Evolutionary conservation across 30 jellyfish, hydroid and myxozoan species (phyloP), one percentile per base, ranked within the genome.

Genomic region (Cassiopea andromeda): DNA sequence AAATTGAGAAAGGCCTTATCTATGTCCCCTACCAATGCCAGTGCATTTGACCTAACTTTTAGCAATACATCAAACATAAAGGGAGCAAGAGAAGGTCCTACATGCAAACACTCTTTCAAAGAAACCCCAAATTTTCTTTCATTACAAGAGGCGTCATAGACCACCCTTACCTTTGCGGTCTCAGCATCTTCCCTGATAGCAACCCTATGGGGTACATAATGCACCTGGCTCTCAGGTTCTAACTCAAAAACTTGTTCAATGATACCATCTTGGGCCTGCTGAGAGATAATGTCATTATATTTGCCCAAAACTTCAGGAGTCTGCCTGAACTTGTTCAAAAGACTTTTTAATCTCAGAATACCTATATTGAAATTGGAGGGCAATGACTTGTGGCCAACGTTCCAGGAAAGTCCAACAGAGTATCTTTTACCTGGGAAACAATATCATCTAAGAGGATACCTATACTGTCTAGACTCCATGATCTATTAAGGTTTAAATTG

Each of bases 1-100:
- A 81, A 59, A 54, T 80, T 89, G 16, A 81, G 61, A 66, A 82
- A 89, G 1, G 97, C 97, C 77, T 85, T 85, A 46, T 84, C 92
- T 1, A 84, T 84, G 74, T 84, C 92, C 1, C 92, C 87, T 16
- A 84, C 92, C 7, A 85, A n/a, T 4, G 88, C 83, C 1, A 85
- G 77, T 15, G 74, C 46, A 61, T 77, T 80, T 38, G n/a, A 72
- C 38, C 95, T 70, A 71, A 78, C 71, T 13, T 86, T 54, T 2
- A 75, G 72, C 19, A 85, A 60, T 44, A 85, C 69, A 66, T 85
- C 93, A 76, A 75, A 75, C 1, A 85, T 44, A 48, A 75, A 3
- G 1, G 93, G 93, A 1, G 88, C 44, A 54, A 85, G 16, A 19
- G 88, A 48, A 2, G 93, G 93, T 27, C 92, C 92, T 57, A 71